Percentiles rank a stretch among this genome's conserved stretches.
phyloP scores from a whole-genome alignment of 2,888 invertebrate genomes.

The Alitta virens region DNA sequence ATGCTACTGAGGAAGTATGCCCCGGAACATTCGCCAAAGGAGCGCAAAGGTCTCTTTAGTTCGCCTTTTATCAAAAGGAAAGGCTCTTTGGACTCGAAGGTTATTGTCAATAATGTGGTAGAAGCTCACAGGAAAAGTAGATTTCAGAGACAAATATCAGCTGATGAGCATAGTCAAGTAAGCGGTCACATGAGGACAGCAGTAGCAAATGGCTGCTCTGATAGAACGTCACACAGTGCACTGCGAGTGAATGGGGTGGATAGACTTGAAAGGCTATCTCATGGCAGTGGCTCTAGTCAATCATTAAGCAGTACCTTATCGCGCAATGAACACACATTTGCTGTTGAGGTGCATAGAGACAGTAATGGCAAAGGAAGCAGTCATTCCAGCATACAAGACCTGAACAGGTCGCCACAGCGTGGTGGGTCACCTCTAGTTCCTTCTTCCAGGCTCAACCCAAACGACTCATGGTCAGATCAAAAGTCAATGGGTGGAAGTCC shows the following conservation, averaged over 20 bases:
- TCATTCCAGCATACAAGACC: not conserved
- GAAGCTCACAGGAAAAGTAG: not conserved
- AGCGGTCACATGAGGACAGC: not conserved
- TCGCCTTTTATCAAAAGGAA: slow-evolving; percentile 15
- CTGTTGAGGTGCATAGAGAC: not conserved
- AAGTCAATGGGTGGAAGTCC: not conserved
- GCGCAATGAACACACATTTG: not conserved
- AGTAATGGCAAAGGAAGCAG: not conserved
- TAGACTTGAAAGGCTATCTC: not conserved
- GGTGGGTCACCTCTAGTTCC: too few relatives aligned
- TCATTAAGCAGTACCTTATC: not conserved
- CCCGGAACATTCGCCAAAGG: not conserved
- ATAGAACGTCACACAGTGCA: not conserved
- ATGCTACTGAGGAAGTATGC: slow-evolving; percentile 12
- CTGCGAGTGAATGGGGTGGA: not conserved
- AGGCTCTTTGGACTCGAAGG: slow-evolving; percentile 14
- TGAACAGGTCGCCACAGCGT: not conserved
- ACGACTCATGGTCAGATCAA: not conserved
- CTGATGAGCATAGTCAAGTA: not conserved
- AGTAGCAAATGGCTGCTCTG: too few relatives aligned
- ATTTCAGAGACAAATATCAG: not conserved
- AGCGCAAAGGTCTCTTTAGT: slow-evolving; percentile 14
- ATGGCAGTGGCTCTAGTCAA: not conserved
- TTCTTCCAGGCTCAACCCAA: not conserved
- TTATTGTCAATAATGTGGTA: not conserved